Evolutionary conservation across 2,888 invertebrate species (phyloP).

Genomic region (Clitarchus hookeri): DNA sequence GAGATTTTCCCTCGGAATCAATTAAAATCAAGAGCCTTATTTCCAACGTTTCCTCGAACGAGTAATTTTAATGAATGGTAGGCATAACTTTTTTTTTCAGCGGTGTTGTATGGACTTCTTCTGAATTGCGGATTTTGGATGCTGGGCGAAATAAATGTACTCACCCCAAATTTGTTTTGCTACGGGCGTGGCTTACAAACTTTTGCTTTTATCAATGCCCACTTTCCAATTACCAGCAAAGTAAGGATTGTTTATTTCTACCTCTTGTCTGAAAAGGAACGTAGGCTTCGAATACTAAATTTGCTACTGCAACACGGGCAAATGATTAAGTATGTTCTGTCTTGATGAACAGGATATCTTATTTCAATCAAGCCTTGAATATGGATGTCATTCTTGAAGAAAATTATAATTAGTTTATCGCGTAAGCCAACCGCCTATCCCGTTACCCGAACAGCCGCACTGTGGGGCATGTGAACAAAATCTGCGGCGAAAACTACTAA

Average conservation of each 20-base stretch:
- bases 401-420: too few species aligned
- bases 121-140: background rate
- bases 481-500: too few species aligned
- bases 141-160: background rate
- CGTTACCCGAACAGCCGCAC: too few species aligned
- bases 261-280: background rate
- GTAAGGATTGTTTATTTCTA: background rate
- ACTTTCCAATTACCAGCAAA: background rate
- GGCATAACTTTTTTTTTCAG: background rate
- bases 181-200: background rate
- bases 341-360: too few species aligned
- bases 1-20: background rate
- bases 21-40: slow-evolving; percentile 14
- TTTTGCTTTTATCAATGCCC: background rate
- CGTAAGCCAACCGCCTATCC: too few species aligned
- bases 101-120: background rate
- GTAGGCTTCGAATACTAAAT: too few species aligned
- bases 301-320: too few species aligned
- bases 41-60: slow-evolving; percentile 14
- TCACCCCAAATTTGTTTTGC: background rate
- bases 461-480: too few species aligned
- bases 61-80: background rate
- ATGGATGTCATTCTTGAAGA: too few species aligned
- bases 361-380: too few species aligned
- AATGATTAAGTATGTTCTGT: too few species aligned